Base-by-base conservation (phyloP, 2,113 vertebrate genomes). In the Zosterops borbonicus region DNA sequence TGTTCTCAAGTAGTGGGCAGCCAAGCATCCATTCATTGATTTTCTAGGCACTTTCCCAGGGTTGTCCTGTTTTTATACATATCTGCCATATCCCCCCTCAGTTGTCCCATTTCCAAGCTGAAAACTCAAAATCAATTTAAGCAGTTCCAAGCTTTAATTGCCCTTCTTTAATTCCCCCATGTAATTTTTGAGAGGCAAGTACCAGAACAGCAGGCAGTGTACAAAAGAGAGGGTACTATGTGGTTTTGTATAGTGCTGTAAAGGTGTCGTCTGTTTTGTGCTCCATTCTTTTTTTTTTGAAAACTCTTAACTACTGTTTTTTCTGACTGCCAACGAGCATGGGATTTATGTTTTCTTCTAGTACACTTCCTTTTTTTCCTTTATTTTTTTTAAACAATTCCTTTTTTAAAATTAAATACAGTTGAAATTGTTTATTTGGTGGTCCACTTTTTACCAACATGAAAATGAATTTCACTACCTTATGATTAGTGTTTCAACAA, bases 21-120 rank as follows among this genome's bases (percentile, higher is more conserved):
- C 88, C 85, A 95, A 91, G 59, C 88, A 83, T 31, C 70, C 63
- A 93, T 95, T 96, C 88, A 94, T 65, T 85, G 56, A 64, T 93
- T 94, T 96, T 86, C 88, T 88, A 95, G 85, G 88, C 94, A 95
- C 46, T 95, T 95, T 95, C 85, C 71, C 90, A 92, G 85, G 42
- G 62, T 77, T 95, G 42, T 93, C 49, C 62, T 95, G 78, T 58
- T 94, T 96, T 93, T 93, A 86, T 77, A 74, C 59, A 14, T 92
- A 85, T 95, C n/a, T 94, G 85, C 88, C 94, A 80, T 93, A 94
- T 83, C 41, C 92, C 50, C 6, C n/a, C 90, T 94, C 67, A 86
- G 24, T 33, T 88, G 90, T 93, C 31, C n/a, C 31, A 29, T 80
- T 96, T 96, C 88, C 95, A 92, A 55, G 63, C 62, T 85, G 79